Evolutionary conservation across 2,113 vertebrate genomes (phyloP), one percentile per base, ranked within the genome.

Genomic region (Lichenostomus cassidix): DNA sequence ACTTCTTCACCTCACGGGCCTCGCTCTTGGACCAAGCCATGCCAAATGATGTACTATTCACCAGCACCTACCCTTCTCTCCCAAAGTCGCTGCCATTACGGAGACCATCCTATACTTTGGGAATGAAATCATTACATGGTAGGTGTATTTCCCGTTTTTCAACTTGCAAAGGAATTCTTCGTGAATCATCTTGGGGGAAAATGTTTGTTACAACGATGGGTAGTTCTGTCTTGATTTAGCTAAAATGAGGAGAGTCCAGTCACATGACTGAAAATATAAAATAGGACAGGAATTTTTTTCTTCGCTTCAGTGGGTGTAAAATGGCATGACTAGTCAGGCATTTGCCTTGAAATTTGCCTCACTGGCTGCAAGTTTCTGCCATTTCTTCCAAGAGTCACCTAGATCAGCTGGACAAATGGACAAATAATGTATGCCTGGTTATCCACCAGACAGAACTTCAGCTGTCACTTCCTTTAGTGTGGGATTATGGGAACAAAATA

Each of bases 81-180:
- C 96, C 98, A 76, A 99, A 98, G 81, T 98, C 98, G 0, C 98
- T 99, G 37, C 99, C 99, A 0, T 91, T 98, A 91, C 97, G 98
- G 62, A 98, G 98, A 87, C 98, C 98, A 3, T 99, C 99, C 0
- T 99, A 99, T 94, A 99, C 99, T 92, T 97, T 99, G 91, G 99
- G 99, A 69, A 99, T 99, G 98, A 99, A 99, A 95, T 98, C 98
- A 2, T 94, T 99, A n/a, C 98, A 99, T 16, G 99, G 99, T 99
- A 88, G 97, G 98, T 56, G 41, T 21, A 8, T 41, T 81, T 76
- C 16, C 15, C 24, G 2, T 23, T 71, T 74, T 49, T 39, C 2
- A 1, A 2, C 56, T 86, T 83, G 9, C 15, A 33, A 7, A 76
- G 37, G 73, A 92, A n/a, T 52, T 29, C 12, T 53, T 63, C 27